Percentiles rank a stretch among this genome's conserved stretches.
Evolutionary conservation across 2,797 vertebrate genomes (phyloP).

Genomic region (Halcyon badia): DNA sequence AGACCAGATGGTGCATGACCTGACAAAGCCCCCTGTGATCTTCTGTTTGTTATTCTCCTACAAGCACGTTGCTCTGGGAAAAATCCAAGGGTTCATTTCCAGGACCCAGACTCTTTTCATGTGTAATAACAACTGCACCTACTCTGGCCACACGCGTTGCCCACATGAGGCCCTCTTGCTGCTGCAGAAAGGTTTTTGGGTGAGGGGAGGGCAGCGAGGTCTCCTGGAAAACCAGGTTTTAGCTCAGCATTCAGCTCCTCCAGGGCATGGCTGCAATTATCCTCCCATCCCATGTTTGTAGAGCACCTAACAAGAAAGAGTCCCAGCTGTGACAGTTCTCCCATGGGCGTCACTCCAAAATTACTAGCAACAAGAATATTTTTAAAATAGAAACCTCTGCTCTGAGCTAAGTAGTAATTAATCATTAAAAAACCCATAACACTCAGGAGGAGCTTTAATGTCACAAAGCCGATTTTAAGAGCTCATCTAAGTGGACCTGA

Average conservation of each 20-base stretch:
- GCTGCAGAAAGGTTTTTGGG: neutral
- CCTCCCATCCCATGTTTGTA: neutral
- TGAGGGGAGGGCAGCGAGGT: neutral
- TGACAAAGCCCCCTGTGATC: conserved; percentile 16
- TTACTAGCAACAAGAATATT: neutral
- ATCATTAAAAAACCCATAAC: neutral
- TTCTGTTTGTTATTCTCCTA: conserved; percentile 64
- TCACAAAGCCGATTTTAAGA: neutral
- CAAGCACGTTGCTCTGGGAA: neutral
- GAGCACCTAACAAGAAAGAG: neutral
- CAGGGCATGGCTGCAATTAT: neutral
- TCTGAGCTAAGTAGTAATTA: neutral
- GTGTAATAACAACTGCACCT: conserved; percentile 38
- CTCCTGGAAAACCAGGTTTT: neutral
- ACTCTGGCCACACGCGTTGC: neutral
- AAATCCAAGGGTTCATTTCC: conserved; percentile 38
- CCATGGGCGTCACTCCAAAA: neutral
- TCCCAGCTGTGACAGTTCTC: neutral
- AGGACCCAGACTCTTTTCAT: conserved; percentile 12
- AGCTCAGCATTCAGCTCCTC: neutral
- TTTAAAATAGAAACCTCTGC: neutral
- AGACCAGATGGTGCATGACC: conserved; percentile 53
- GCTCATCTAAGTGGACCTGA: neutral
- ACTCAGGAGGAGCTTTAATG: neutral
- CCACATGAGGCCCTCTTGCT: neutral